Evolutionary conservation across 2,888 invertebrate species (phyloP), one percentile per base, ranked within the genome.

Genomic region (Clepsis dumicolana): DNA sequence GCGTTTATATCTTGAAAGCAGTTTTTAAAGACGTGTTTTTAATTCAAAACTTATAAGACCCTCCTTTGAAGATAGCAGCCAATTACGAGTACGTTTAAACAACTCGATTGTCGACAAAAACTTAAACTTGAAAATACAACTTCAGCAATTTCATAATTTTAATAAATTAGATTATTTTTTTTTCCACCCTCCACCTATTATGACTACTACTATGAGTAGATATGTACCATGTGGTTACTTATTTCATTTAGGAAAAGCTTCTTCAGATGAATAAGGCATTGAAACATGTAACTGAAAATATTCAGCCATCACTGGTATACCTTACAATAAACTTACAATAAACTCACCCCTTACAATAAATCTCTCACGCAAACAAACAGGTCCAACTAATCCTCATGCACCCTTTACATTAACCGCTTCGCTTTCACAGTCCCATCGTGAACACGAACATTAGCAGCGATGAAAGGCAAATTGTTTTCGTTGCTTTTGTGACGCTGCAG

Each of bases 341-440:
- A 1, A 41, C 25, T 25, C 16, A 25, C 54, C 56, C 35, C 21
- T 21, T 41, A n/a, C 21, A 54, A 52, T 38, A 63, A 52, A 38
- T 54, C 41, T 56, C 29, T 57, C 29, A 52, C 50, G 12, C 14
- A 64, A 54, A 63, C 59, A 44, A 65, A 63, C 54, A 25, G 24
- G 14, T 64, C 25, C 41, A 72, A 73, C 65, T 38, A 73, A 65
- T 67, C 71, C 71, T 75, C 70, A 35, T 72, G 70, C 73, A 79
- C 75, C 75, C 72, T 74, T 72, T 76, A 71, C 77, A 82, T 75
- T 76, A 75, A 72, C 65, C 64, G 48, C 72, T 77, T 72, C 63
- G 69, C 72, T 71, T 69, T 72, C 64, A 50, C 63, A 64, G 65
- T 66, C 61, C 56, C 24, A 24, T 53, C 65, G 68, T 72, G 75